Evolutionary conservation across 2,888 invertebrate genomes (phyloP), one percentile per base, ranked within the genome.

Genomic region (Auanema sp.): DNA sequence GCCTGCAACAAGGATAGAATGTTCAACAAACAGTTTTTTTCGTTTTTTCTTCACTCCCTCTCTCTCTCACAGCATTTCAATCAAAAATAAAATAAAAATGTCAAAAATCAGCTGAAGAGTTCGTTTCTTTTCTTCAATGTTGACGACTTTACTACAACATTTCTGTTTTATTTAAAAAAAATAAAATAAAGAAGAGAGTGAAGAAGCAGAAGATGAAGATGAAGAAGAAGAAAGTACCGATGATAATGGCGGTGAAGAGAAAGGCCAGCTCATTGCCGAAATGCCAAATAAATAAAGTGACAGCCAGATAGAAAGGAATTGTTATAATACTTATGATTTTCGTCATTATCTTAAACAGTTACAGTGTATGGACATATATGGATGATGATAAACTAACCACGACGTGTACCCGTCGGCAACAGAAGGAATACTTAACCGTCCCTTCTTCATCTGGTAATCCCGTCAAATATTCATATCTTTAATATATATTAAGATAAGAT

Each of bases 221-320:
- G 5, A 47, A 47, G 21, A 47, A 47, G 16, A 18, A 47, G 16
- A 47, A 2, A 58, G 25, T 40, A 71, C 71, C 72, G 33, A 68
- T 49, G 57, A 79, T 75, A 23, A 79, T 66, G 23, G 72, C 53
- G 43, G 77, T 64, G 59, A 79, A 77, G 68, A 79, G 71, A 49
- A 79, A 67, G 8, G 78, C 74, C 8, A 69, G 71, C 10, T 74
- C 73, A 60, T 76, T 78, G 50, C 75, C 76, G 58, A 68, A 70
- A 52, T 68, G 65, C 60, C 64, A 76, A 33, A 72, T 69, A 60
- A 78, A 67, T 41, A 64, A 62, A 49, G 71, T 56, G 50, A 75
- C 64, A 47, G 69, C 60, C 18, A 72, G 52, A 60, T 78, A 78
- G 58, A 76, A 64, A 53, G 74, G 69, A 47, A 77, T 58, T 41